Conservation (phyloP, 2,888 invertebrate species). For the Andrena marginata region DNA sequence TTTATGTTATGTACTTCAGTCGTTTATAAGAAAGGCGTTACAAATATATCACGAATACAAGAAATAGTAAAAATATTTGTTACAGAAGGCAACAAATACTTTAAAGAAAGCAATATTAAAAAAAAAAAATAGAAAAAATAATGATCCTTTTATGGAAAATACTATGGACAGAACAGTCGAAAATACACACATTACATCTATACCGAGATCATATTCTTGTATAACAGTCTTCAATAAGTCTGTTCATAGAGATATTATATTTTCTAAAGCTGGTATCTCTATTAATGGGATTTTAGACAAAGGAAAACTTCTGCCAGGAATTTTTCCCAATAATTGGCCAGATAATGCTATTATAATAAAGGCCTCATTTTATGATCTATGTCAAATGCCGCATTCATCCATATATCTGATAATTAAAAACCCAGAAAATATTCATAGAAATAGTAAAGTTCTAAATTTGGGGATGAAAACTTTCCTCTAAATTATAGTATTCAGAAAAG, state of each 20-base stretch:
- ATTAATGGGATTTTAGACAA: conserved; percentile 53
- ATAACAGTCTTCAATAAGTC: conserved; percentile 56
- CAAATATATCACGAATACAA: conserved; percentile 16
- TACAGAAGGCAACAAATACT: conserved; percentile 23
- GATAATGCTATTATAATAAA: conserved; percentile 43
- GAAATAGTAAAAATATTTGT: conserved; percentile 21
- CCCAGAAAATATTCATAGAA: conserved; percentile 67
- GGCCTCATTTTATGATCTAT: conserved; percentile 53
- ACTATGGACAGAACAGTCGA: conserved; percentile 14
- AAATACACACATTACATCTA: conserved; percentile 14
- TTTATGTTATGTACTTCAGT: conserved; percentile 27
- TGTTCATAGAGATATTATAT: conserved; percentile 74
- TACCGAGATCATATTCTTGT: conserved; percentile 35
- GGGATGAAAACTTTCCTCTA: conserved; percentile 68
- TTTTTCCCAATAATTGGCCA: conserved; percentile 45
- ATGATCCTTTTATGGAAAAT: conserved; percentile 28
- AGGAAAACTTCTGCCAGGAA: conserved; percentile 52
- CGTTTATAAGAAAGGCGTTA: conserved; percentile 46
- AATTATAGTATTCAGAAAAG: conserved; percentile 60
- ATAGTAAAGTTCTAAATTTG: conserved; percentile 76
- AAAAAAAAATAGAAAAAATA: conserved; percentile 15
- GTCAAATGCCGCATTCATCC: conserved; percentile 56
- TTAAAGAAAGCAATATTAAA: conserved; percentile 33
- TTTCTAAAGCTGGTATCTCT: conserved; percentile 74
- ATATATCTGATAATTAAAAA: conserved; percentile 71